Evolutionary conservation across 2,888 invertebrate species (phyloP).

Genomic region (Nematopogon swammerdamellus): DNA sequence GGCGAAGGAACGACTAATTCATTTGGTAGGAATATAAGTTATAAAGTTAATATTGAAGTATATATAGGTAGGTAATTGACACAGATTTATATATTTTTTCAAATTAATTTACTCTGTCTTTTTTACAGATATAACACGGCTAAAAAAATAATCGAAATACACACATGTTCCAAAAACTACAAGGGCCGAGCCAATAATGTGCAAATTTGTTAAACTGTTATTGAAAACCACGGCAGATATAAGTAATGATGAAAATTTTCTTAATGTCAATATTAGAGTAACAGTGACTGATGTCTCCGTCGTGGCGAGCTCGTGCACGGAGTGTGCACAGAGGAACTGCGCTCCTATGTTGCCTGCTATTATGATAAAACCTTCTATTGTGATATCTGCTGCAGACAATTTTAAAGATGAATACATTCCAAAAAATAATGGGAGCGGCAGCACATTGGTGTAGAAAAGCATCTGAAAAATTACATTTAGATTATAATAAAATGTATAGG

Average conservation of each 20-base stretch:
- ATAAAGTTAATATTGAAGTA: no score
- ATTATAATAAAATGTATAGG: neutral
- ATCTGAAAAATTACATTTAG: conserved; percentile 27
- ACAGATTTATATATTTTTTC: no score
- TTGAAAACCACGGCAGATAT: conserved; percentile 42
- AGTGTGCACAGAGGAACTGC: conserved; percentile 37
- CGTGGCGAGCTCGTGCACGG: conserved; percentile 38
- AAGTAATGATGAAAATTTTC: conserved; percentile 37
- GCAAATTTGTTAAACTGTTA: conserved; percentile 34
- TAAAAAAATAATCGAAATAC: conserved; percentile 43
- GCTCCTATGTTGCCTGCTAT: conserved; percentile 28
- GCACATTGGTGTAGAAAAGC: conserved; percentile 39
- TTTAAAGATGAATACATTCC: conserved; percentile 27
- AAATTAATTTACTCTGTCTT: no score
- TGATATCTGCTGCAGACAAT: conserved; percentile 18
- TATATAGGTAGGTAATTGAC: no score
- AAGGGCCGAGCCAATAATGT: conserved; percentile 30
- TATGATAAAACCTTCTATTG: conserved; percentile 26
- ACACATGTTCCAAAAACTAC: conserved; percentile 38
- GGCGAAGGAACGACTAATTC: no score
- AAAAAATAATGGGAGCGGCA: conserved; percentile 36
- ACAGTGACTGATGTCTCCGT: conserved; percentile 39
- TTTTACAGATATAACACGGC: no score
- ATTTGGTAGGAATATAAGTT: no score
- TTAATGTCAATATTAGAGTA: conserved; percentile 38